These are phyloP conservation scores for Murina feae DNA, from an alignment of 2,113 vertebrate species.

Conservation along the genomic window DNA sequence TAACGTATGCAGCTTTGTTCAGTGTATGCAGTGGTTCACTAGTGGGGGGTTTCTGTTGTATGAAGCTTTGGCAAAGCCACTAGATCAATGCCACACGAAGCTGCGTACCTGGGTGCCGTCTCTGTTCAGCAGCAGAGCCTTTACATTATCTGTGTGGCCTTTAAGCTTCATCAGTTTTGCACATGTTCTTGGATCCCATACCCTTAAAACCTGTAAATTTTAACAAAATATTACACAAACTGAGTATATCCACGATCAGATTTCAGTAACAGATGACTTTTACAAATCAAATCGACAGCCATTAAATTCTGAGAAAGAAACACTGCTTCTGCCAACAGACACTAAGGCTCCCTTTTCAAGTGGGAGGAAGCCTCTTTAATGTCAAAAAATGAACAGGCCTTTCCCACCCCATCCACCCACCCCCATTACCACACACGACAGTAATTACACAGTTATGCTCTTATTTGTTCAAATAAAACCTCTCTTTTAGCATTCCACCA, in stretches of 20 bases:
- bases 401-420: rapidly evolving
- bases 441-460: not conserved
- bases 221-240: not conserved
- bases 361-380: not conserved
- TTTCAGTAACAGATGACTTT: not conserved
- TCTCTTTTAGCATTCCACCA: not conserved
- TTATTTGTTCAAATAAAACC: not conserved
- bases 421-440: not conserved
- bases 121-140: constrained; percentile 93
- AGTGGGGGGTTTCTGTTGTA: not conserved
- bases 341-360: not conserved
- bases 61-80: too few relatives aligned
- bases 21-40: rapidly evolving
- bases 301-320: not conserved
- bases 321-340: not conserved
- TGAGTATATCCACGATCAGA: not conserved
- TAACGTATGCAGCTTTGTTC: not conserved
- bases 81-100: not conserved
- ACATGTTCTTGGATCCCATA: constrained; percentile 98
- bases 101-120: constrained; percentile 93
- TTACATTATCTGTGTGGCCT: constrained; percentile 97
- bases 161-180: constrained; percentile 99
- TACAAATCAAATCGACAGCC: not conserved
- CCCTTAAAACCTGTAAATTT: constrained; percentile 88
- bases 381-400: not conserved